Evolutionary conservation across 2,113 vertebrate species (phyloP).

Genomic region (Scytalopus superciliaris): DNA sequence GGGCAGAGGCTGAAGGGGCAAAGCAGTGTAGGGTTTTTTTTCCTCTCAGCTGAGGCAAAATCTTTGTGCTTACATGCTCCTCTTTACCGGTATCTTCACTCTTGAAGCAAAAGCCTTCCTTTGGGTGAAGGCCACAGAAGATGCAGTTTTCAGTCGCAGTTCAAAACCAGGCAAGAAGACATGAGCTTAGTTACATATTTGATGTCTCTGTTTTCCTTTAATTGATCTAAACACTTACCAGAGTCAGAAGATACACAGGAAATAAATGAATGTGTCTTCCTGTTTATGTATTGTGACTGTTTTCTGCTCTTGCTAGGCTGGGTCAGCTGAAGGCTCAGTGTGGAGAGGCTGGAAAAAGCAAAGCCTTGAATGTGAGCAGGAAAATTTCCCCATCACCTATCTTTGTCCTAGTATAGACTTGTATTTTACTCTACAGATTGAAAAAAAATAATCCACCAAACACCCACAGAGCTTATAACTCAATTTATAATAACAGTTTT

Average conservation of each 20-base stretch:
- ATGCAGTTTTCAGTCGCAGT: background rate
- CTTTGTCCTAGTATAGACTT: background rate
- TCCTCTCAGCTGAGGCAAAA: background rate
- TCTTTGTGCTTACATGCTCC: background rate
- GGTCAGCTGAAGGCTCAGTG: background rate
- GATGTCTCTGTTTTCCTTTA: background rate
- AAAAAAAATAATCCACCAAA: background rate
- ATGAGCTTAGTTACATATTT: background rate
- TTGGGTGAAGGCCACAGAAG: background rate
- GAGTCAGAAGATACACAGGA: background rate
- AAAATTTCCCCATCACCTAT: background rate
- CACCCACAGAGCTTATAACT: background rate
- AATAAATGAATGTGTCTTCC: background rate
- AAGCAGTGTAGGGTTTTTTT: background rate
- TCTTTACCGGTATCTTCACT: background rate
- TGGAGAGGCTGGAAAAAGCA: background rate
- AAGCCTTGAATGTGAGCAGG: background rate
- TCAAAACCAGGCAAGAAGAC: background rate
- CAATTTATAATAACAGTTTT: background rate
- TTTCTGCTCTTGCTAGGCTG: background rate
- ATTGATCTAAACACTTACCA: background rate
- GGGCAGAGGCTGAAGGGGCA: background rate
- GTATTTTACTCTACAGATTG: background rate
- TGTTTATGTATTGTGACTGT: background rate
- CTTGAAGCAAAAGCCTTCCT: background rate